A percentile compares a stretch with the other conserved stretches of the same genome.
Evolutionary conservation across 2,113 vertebrate genomes (phyloP).

Genomic region (Megaceryle torquata): DNA sequence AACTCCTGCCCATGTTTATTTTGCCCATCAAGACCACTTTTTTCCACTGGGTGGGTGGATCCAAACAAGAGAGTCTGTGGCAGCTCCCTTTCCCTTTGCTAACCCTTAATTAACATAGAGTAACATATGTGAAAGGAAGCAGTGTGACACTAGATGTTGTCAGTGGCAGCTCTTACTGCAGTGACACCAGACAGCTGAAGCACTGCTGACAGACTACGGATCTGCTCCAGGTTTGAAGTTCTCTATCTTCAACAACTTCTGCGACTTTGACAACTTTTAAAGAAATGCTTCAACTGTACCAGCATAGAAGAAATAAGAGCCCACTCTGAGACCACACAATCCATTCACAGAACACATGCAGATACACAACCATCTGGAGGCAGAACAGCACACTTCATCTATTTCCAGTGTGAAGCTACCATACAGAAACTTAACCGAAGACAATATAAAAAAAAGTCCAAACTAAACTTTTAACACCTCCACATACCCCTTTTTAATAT

Average conservation of each 20-base stretch:
- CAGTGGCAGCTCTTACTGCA: fast-evolving
- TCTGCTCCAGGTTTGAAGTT: too few relatives aligned
- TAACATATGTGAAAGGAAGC: too few relatives aligned
- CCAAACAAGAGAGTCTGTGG: fast-evolving
- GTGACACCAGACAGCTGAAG: not conserved
- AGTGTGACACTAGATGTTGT: fast-evolving
- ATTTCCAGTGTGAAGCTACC: not conserved
- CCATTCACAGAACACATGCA: not conserved
- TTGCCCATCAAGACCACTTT: too few relatives aligned
- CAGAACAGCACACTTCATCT: not conserved
- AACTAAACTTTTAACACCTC: slow-evolving; percentile 62
- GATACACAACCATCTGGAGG: not conserved
- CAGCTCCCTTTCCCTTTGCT: not conserved
- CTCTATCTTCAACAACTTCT: fast-evolving
- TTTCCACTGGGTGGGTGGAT: fast-evolving
- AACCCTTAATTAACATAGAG: not conserved
- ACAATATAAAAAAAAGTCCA: slow-evolving; percentile 59
- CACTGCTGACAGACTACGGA: fast-evolving
- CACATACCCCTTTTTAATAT: slow-evolving; percentile 74
- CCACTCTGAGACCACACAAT: fast-evolving
- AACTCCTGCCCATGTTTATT: too few relatives aligned
- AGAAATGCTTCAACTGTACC: fast-evolving
- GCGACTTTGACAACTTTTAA: too few relatives aligned
- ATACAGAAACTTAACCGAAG: not conserved
- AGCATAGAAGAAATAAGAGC: fast-evolving